These are phyloP conservation scores for Drosophila pectinifera DNA, from an alignment of 1,140 invertebrate species.

Conservation along the genomic window DNA sequence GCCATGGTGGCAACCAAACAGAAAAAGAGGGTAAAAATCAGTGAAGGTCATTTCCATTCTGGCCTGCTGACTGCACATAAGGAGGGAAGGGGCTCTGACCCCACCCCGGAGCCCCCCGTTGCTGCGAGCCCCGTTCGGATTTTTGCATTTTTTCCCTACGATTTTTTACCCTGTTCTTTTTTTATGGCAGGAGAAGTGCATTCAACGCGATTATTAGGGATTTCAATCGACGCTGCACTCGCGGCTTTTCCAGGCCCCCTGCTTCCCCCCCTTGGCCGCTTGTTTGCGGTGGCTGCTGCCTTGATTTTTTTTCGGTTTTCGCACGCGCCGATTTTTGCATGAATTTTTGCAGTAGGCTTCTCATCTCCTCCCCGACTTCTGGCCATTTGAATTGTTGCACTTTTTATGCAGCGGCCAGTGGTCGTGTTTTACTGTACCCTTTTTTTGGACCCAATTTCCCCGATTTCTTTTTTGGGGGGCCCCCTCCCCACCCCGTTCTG, in stretches of 20 bases:
- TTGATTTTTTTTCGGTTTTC: slow-evolving; percentile 58
- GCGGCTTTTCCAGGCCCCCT: slow-evolving; percentile 8
- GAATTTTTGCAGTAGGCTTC: slow-evolving; percentile 76
- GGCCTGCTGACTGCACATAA: slow-evolving; percentile 11
- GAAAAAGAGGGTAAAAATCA: slow-evolving; percentile 53
- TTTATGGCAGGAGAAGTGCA: slow-evolving; percentile 55
- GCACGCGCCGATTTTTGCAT: slow-evolving; percentile 68
- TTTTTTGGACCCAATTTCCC: background rate
- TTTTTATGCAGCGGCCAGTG: slow-evolving; percentile 72
- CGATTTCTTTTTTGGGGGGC: slow-evolving; percentile 2
- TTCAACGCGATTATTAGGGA: slow-evolving; percentile 80
- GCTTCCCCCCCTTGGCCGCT: slow-evolving; percentile 34
- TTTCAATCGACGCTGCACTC: slow-evolving; percentile 79
- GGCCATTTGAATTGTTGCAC: slow-evolving; percentile 80
- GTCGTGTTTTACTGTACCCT: no score
- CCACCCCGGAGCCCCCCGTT: background rate
- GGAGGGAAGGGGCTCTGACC: background rate
- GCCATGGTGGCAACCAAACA: background rate
- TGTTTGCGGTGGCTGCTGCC: slow-evolving; percentile 75
- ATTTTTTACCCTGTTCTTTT: slow-evolving; percentile 8
- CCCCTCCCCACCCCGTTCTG: slow-evolving; percentile 32
- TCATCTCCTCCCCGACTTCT: slow-evolving; percentile 28
- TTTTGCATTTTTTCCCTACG: slow-evolving; percentile 73
- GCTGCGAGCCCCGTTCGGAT: slow-evolving; percentile 23
- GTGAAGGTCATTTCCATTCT: slow-evolving; percentile 76